Evolutionary conservation across 2,113 vertebrate genomes (phyloP), one percentile per base, ranked within the genome.

Genomic region (Clarias gariepinus): DNA sequence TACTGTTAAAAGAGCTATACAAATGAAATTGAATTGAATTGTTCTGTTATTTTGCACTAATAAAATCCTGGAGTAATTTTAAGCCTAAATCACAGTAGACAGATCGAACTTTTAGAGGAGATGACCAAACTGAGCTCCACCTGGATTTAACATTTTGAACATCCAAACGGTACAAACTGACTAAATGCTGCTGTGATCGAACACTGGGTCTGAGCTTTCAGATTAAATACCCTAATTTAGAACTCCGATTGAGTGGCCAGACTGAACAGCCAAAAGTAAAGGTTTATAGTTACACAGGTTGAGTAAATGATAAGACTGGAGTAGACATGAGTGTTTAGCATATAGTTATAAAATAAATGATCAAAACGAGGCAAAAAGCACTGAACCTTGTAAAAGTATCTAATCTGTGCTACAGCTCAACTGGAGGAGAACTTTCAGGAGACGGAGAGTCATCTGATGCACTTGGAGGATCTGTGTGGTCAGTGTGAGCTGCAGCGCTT

Each of bases 391-490:
- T n/a, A 55, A 30, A 36, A 19, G 57, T 18, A 30, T 83, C 25
- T 41, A 13, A 57, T 19, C 60, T 41, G 66, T 85, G 74, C 87
- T 91, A 71, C 86, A 99, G 98, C 95, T 87, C 95, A 96, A 83
- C 89, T 99, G 89, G 97, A 98, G 91, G 95, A 94, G 2, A 95
- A 95, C 89, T 99, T 99, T 93, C 96, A 97, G 92, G 97, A 98
- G 90, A 95, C 98, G 91, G 98, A 99, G 93, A 95, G 94, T 89
- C 94, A 95, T 21, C 93, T 99, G 8, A 85, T 95, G 1, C 94
- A 94, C 87, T 94, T 99, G 92, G 98, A 99, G 89, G 95, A 97
- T 2, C 92, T 98, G 0, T 99, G 97, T 90, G 95, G 91, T 53
- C 97, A 96, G 88, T 98, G 96, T 94, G 98, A 99, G 81, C 93